These are phyloP conservation scores for Vandiemenella viatica DNA, from an alignment of 2,888 invertebrate species.

Conservation along the genomic window DNA sequence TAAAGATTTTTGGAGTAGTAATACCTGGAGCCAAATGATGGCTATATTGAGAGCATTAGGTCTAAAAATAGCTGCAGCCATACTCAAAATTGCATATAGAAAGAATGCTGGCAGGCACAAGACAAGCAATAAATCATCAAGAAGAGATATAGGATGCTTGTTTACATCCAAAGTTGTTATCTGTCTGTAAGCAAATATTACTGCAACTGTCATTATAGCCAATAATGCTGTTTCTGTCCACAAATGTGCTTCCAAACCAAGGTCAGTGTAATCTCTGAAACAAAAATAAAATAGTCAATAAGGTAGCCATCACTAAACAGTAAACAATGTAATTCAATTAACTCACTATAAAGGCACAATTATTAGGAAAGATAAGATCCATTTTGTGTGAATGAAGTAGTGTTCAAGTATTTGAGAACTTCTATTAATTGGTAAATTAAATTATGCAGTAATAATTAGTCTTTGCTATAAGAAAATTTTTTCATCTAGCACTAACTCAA, in stretches of 20 bases:
- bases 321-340: background rate
- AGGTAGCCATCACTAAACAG: background rate
- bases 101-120: slow-evolving; percentile 59
- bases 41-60: slow-evolving; percentile 35
- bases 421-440: too few relatives aligned
- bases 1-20: too few relatives aligned
- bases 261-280: slow-evolving; percentile 32
- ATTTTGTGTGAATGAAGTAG: too few relatives aligned
- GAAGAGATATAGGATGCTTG: slow-evolving; percentile 42
- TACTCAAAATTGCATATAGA: slow-evolving; percentile 49
- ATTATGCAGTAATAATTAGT: too few relatives aligned
- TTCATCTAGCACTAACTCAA: too few relatives aligned
- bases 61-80: slow-evolving; percentile 45
- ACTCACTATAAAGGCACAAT: too few relatives aligned
- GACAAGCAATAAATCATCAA: slow-evolving; percentile 55
- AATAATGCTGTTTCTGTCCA: slow-evolving; percentile 39
- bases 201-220: slow-evolving; percentile 39
- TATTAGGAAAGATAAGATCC: too few relatives aligned
- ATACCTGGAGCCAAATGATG: slow-evolving; percentile 39
- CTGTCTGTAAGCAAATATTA: slow-evolving; percentile 44
- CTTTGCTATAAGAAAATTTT: too few relatives aligned
- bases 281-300: background rate
- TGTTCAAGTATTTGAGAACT: too few relatives aligned
- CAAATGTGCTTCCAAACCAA: slow-evolving; percentile 36
- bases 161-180: slow-evolving; percentile 49